These are phyloP conservation scores for Meda fulgida DNA, from an alignment of 2,797 vertebrate genomes.

Conservation along the genomic window DNA sequence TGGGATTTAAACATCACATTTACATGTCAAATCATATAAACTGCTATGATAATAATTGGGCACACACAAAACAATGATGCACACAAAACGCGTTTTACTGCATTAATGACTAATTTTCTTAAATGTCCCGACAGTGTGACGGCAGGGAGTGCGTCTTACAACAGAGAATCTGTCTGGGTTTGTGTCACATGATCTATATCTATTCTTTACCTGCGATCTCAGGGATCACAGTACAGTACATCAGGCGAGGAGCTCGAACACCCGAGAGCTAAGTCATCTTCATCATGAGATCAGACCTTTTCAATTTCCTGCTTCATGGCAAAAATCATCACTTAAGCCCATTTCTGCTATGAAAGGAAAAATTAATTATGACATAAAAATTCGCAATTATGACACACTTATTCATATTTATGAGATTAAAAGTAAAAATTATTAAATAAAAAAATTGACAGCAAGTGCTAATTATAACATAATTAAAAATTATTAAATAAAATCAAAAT, in stretches of 20 bases:
- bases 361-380: background rate
- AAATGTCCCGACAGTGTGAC: constrained; percentile 3
- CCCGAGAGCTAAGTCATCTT: background rate
- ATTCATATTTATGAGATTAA: background rate
- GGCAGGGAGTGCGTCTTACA: constrained; percentile 13
- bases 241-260: constrained; percentile 1
- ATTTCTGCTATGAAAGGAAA: background rate
- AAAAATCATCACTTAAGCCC: background rate
- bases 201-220: constrained; percentile 42
- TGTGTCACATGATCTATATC: constrained; percentile 8
- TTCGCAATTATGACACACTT: background rate
- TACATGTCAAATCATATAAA: background rate
- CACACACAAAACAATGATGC: background rate
- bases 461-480: background rate
- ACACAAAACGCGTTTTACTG: constrained; percentile 7
- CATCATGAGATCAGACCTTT: background rate
- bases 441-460: background rate
- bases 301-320: constrained; percentile 13
- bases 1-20: background rate
- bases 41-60: background rate
- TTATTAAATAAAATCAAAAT: background rate
- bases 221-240: constrained; percentile 3
- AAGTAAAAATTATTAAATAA: background rate
- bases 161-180: background rate
- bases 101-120: background rate